Conservation (phyloP, 2,888 invertebrate genomes). For the Pammene fasciana region DNA sequence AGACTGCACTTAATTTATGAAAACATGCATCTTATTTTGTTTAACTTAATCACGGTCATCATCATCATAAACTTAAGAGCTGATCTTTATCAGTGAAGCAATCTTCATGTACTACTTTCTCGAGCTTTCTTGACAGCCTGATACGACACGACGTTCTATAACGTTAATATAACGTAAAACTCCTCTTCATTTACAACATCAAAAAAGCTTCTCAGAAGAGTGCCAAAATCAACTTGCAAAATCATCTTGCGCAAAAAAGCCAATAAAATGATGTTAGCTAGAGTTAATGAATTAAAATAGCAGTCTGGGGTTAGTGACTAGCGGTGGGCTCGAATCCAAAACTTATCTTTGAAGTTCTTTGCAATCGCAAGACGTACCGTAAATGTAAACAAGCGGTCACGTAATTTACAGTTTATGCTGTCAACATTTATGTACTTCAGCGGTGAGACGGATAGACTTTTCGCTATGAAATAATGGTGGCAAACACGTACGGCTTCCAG, state of each 20-base stretch:
- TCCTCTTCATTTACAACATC: too few relatives aligned
- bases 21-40: too few relatives aligned
- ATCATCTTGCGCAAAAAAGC: background rate
- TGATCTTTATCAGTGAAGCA: too few relatives aligned
- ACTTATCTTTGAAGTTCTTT: slow-evolving; percentile 16
- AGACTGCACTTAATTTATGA: too few relatives aligned
- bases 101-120: too few relatives aligned
- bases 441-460: background rate
- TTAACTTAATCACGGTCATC: too few relatives aligned
- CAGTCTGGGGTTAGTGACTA: slow-evolving; percentile 10
- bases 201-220: background rate
- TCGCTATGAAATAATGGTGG: too few relatives aligned
- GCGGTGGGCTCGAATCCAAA: slow-evolving; percentile 19
- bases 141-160: too few relatives aligned
- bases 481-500: too few relatives aligned
- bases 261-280: slow-evolving; percentile 7
- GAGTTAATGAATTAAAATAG: slow-evolving; percentile 26
- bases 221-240: background rate
- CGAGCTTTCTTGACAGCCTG: too few relatives aligned
- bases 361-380: background rate
- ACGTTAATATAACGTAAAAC: too few relatives aligned
- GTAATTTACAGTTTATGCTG: slow-evolving; percentile 7
- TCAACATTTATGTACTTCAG: slow-evolving; percentile 2
- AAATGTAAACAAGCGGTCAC: slow-evolving; percentile 20
- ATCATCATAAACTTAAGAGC: too few relatives aligned